Conservation (phyloP, 2,888 invertebrate genomes). For the Megamerina dolium region DNA sequence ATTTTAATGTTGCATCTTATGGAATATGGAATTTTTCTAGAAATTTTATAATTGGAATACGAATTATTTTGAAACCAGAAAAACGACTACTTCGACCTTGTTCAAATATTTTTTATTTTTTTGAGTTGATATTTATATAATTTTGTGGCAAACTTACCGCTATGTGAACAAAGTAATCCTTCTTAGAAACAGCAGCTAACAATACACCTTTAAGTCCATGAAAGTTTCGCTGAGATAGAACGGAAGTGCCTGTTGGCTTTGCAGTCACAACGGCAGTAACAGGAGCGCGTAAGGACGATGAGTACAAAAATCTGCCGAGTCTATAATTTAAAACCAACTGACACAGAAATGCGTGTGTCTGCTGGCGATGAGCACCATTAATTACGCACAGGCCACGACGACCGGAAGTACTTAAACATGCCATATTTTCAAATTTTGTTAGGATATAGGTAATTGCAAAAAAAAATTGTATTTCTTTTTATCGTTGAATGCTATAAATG, state of each 20-base stretch:
- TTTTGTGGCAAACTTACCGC: conserved; percentile 33
- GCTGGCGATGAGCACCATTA: too few relatives aligned
- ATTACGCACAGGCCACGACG: conserved; percentile 33
- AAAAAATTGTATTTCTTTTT: neutral
- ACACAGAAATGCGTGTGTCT: too few relatives aligned
- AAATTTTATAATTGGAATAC: too few relatives aligned
- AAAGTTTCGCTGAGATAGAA: conserved; percentile 24
- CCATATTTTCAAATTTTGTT: conserved; percentile 29
- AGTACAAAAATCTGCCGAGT: conserved; percentile 16
- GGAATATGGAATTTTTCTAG: too few relatives aligned
- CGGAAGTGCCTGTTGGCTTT: neutral
- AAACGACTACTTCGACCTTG: neutral
- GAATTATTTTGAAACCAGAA: too few relatives aligned
- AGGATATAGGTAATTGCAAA: neutral
- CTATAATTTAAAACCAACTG: conserved; percentile 34
- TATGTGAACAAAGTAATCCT: conserved; percentile 33
- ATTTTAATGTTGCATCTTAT: too few relatives aligned
- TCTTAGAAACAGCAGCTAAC: conserved; percentile 16
- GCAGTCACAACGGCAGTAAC: neutral
- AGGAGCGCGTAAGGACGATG: conserved; percentile 9
- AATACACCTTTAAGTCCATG: conserved; percentile 29
- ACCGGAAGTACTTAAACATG: conserved; percentile 46
- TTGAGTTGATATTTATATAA: neutral
- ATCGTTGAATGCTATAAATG: too few relatives aligned
- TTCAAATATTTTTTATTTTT: neutral